These are phyloP conservation scores for Pandemis heparana DNA, from an alignment of 2,888 invertebrate genomes.

Conservation along the genomic window DNA sequence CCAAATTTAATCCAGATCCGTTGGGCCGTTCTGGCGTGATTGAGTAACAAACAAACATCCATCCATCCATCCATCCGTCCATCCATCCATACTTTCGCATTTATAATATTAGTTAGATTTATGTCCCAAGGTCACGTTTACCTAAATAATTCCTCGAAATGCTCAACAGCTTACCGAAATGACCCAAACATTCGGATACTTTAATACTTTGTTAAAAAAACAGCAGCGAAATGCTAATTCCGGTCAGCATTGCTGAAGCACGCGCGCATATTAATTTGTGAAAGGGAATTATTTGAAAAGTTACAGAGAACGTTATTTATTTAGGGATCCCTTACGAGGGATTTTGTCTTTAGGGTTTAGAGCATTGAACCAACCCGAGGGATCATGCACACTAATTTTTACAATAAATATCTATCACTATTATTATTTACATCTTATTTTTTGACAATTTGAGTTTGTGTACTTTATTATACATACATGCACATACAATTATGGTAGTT, in stretches of 20 bases:
- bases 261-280: conserved; percentile 41
- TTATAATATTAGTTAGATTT: too few species aligned
- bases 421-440: too few species aligned
- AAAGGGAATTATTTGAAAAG: conserved; percentile 41
- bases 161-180: neutral
- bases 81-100: too few species aligned
- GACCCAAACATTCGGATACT: conserved; percentile 2
- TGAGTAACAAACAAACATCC: too few species aligned
- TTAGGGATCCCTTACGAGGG: conserved; percentile 34
- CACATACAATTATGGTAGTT: too few species aligned
- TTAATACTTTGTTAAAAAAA: conserved; percentile 6
- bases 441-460: too few species aligned
- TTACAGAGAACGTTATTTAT: conserved; percentile 32
- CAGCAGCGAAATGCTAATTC: conserved; percentile 27
- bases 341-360: conserved; percentile 14
- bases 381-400: neutral
- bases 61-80: too few species aligned
- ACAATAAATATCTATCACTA: neutral
- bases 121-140: conserved; percentile 7
- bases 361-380: neutral
- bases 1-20: too few species aligned
- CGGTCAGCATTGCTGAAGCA: conserved; percentile 35
- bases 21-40: too few species aligned
- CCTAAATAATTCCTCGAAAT: neutral
- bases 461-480: too few species aligned